These are phyloP conservation scores for Agrochola lychnidis DNA, from an alignment of 2,888 invertebrate species.

Conservation along the genomic window DNA sequence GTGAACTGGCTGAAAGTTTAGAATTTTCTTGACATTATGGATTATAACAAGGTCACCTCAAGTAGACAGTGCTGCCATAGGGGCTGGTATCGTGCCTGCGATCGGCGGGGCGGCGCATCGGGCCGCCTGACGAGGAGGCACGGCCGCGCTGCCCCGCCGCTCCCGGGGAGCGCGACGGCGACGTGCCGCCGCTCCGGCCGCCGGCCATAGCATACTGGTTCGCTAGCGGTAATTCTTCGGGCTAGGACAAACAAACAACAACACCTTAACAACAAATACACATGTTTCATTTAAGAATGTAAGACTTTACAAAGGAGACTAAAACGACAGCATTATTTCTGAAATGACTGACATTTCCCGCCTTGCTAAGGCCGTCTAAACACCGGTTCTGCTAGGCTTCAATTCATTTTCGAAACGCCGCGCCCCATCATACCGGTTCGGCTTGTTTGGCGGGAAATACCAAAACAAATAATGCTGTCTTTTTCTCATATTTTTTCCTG, in stretches of 20 bases:
- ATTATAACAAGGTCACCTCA: conserved; percentile 79
- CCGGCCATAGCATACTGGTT: conserved; percentile 84
- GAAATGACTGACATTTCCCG: conserved; percentile 30
- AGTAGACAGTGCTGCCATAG: conserved; percentile 93
- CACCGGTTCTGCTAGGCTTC: conserved; percentile 34
- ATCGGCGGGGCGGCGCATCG: conserved; percentile 95
- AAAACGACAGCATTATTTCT: conserved; percentile 7
- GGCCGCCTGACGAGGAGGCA: conserved; percentile 91
- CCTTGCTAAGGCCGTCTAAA: background rate
- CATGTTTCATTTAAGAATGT: background rate
- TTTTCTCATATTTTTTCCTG: conserved; percentile 51
- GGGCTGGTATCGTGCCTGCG: conserved; percentile 96
- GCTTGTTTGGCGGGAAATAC: conserved; percentile 58
- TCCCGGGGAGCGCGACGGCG: conserved; percentile 82
- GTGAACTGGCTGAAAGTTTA: background rate
- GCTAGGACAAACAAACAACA: conserved; percentile 79
- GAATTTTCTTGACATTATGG: background rate
- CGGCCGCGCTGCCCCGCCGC: conserved; percentile 83
- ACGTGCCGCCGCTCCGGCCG: conserved; percentile 83
- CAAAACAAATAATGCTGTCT: conserved; percentile 29
- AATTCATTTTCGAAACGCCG: conserved; percentile 26
- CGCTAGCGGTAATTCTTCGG: conserved; percentile 84
- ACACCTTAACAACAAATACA: conserved; percentile 23
- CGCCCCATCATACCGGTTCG: conserved; percentile 40
- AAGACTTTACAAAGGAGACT: background rate